Evolutionary conservation across 2,888 invertebrate species (phyloP), one percentile per base, ranked within the genome.

Genomic region (Strigamia crassipes): DNA sequence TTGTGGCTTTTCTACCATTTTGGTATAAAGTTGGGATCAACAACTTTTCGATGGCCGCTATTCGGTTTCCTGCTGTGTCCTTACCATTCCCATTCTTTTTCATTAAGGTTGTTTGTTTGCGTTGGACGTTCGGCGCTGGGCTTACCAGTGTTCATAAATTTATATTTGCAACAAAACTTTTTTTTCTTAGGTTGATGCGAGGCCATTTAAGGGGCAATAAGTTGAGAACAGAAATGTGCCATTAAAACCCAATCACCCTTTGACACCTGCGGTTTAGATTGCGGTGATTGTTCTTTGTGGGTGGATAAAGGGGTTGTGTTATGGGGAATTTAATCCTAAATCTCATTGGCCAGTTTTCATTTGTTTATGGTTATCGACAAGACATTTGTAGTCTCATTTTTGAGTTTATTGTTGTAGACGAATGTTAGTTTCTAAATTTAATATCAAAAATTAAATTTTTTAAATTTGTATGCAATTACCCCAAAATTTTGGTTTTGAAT

Each of bases 91-190:
- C 73, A 73, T 73, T 73, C 73, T 27, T 73, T 73, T 73, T 73
- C 73, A 73, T 73, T 73, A 73, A 73, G 73, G 73, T 73, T 73
- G 73, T 73, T 73, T 73, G 73, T 73, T 73, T 73, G 73, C 73
- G 73, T 73, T 73, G 31, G 73, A 73, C 73, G 73, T 12, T 73
- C 27, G 73, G 73, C 73, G 31, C 31, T 10, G 31, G 73, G 73
- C 31, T 73, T 23, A 31, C 27, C 73, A 27, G 8, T 73, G 73
- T 73, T 73, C 73, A 73, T 73, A 73, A 73, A 73, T 73, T 73
- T 73, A 73, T 73, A 73, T 73, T 73, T 73, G 73, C 73, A 73
- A 10, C 31, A 31, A 73, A 73, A 73, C 73, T 73, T 73, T 15
- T 66, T 66, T 27, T 56, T 18, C 61, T 5, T 15, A 31, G 31